phyloP scores from a whole-genome alignment of 2,113 vertebrate genomes.

The Lathamus discolor region DNA sequence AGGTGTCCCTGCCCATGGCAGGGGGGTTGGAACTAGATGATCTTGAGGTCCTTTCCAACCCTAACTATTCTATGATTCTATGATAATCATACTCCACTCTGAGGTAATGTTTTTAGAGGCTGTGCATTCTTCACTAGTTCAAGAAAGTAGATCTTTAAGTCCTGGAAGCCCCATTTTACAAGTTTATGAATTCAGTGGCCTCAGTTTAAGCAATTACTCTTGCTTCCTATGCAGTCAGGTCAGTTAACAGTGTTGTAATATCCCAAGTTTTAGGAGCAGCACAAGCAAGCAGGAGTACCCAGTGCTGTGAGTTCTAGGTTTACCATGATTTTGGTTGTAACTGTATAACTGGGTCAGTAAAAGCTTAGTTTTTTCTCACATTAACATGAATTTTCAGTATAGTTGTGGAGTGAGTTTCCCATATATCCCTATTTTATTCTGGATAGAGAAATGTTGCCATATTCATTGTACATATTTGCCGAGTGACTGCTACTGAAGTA shows the following conservation, averaged over 20 bases:
- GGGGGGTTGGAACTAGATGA: no score
- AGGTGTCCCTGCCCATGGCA: no score
- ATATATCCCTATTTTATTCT: background rate
- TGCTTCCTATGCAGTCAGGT: background rate
- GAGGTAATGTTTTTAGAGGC: background rate
- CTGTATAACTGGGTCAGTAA: background rate
- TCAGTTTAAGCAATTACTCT: background rate
- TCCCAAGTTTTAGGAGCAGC: background rate
- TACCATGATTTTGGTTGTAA: background rate
- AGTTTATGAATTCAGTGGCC: background rate
- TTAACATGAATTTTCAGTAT: background rate
- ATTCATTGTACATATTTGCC: background rate
- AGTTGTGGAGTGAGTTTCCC: background rate
- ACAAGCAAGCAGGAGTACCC: background rate
- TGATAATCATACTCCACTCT: background rate
- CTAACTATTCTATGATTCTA: no score
- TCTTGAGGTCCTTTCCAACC: no score
- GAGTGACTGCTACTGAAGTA: background rate
- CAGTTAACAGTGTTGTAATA: background rate
- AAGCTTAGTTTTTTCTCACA: background rate
- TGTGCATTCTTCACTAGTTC: background rate
- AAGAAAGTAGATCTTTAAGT: background rate
- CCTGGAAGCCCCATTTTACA: background rate
- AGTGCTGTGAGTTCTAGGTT: accelerated
- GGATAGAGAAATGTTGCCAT: background rate